Conservation (phyloP, 2,113 vertebrate species). For the Phyllostomus hastatus region DNA sequence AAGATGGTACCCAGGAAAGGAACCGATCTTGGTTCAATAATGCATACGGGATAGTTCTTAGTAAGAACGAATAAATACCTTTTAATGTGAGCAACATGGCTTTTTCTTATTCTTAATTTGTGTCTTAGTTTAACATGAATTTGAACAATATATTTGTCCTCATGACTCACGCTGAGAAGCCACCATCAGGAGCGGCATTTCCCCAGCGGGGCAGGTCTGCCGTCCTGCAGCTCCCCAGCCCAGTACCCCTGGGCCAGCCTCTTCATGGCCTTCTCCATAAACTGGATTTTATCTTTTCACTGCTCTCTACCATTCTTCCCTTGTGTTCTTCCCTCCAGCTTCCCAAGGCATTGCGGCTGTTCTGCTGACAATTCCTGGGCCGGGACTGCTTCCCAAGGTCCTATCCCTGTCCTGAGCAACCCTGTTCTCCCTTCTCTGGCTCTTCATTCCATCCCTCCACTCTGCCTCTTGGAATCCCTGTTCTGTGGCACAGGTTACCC, state of each 20-base stretch:
- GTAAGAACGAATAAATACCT: not conserved
- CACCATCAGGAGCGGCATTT: not conserved
- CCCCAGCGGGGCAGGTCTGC: not conserved
- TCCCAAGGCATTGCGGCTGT: not conserved
- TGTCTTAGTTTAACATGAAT: not conserved
- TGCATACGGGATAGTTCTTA: not conserved
- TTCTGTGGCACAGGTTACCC: not conserved
- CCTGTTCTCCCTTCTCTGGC: not conserved
- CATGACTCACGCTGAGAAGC: not conserved
- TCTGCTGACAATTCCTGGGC: not conserved
- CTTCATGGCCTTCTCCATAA: not conserved
- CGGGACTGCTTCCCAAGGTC: not conserved
- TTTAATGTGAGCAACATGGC: not conserved
- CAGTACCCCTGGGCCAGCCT: not conserved
- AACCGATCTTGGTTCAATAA: not conserved
- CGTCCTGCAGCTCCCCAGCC: not conserved
- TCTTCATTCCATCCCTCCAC: not conserved
- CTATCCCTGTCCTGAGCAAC: not conserved
- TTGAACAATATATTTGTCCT: not conserved
- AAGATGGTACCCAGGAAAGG: not conserved
- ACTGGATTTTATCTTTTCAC: not conserved
- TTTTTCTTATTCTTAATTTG: not conserved
- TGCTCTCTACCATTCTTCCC: not conserved
- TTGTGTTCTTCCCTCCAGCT: not conserved
- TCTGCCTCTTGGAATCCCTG: not conserved